A percentile compares a stretch with the other conserved stretches of the same genome.
Evolutionary conservation across 1,140 invertebrate genomes (phyloP).

Genomic region (Scaptodrosophila lebanonensis): DNA sequence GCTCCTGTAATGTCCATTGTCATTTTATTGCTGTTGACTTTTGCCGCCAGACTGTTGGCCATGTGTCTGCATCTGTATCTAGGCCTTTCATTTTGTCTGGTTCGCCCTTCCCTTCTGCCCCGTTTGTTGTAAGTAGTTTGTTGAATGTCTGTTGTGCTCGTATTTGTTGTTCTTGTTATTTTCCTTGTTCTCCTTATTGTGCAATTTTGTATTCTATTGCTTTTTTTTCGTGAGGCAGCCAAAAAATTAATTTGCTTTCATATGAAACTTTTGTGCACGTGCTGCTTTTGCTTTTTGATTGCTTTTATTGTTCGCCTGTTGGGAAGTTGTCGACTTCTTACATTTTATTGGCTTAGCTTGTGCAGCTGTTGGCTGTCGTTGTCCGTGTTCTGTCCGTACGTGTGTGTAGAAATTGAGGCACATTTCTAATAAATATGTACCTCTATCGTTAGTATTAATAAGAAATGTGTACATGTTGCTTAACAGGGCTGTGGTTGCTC

Average conservation of each 20-base stretch:
- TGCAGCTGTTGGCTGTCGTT: constrained; percentile 35
- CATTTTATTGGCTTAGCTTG: constrained; percentile 34
- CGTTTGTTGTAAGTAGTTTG: background rate
- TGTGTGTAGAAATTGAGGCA: too few species aligned
- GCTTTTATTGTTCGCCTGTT: constrained; percentile 17
- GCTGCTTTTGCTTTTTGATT: constrained; percentile 39
- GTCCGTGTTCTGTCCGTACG: too few species aligned
- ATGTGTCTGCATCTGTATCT: too few species aligned
- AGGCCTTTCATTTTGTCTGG: too few species aligned
- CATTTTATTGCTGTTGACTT: constrained; percentile 44
- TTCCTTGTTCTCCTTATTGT: constrained; percentile 1
- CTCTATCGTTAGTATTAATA: too few species aligned
- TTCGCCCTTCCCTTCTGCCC: background rate
- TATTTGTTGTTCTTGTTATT: too few species aligned
- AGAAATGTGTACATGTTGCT: too few species aligned
- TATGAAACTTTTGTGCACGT: constrained; percentile 40
- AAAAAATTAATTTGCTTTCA: constrained; percentile 36
- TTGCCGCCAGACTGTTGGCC: constrained; percentile 26
- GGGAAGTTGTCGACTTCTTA: constrained; percentile 5
- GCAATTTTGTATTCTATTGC: constrained; percentile 30
- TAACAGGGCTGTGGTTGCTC: too few species aligned
- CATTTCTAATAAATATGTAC: too few species aligned
- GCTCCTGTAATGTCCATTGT: constrained; percentile 28
- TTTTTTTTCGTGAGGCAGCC: constrained; percentile 11
- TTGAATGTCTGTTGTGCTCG: too few species aligned